Evolutionary conservation across 2,797 vertebrate species (phyloP).

Genomic region (Sebastes itinus): DNA sequence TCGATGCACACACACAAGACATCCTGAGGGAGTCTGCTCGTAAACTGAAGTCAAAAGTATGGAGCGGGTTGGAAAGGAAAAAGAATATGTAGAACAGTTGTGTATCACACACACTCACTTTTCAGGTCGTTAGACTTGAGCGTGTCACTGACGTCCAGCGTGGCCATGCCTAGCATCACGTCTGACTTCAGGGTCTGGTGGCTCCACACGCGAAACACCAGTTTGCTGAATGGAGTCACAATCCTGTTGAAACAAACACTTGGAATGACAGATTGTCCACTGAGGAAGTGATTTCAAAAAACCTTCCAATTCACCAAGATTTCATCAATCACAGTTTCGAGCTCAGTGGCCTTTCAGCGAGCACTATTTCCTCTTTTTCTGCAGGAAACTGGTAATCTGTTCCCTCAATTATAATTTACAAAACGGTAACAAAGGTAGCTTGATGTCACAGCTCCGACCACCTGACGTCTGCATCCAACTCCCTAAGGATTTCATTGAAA

Average conservation of each 20-base stretch:
- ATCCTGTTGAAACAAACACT: slow-evolving; percentile 83
- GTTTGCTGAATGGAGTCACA: slow-evolving; percentile 95
- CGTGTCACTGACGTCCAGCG: slow-evolving; percentile 92
- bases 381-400: not conserved
- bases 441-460: not conserved
- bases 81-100: not conserved
- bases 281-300: not conserved
- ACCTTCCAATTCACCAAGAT: not conserved
- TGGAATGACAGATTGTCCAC: not conserved
- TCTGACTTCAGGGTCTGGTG: slow-evolving; percentile 98
- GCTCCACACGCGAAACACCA: slow-evolving; percentile 96
- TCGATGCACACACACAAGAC: too few relatives aligned
- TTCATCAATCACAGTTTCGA: not conserved
- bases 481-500: not conserved
- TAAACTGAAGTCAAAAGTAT: not conserved
- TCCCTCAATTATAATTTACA: not conserved
- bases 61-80: not conserved
- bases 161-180: slow-evolving; percentile 90
- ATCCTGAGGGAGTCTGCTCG: not conserved
- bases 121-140: slow-evolving; percentile 96
- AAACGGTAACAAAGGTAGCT: not conserved
- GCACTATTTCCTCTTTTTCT: not conserved
- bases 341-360: not conserved
- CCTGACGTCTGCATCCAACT: not conserved
- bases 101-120: slow-evolving; percentile 84